Percentiles rank a stretch among this genome's conserved stretches.
Evolutionary conservation across 2,113 vertebrate genomes (phyloP).

Genomic region (Ursus arctos): DNA sequence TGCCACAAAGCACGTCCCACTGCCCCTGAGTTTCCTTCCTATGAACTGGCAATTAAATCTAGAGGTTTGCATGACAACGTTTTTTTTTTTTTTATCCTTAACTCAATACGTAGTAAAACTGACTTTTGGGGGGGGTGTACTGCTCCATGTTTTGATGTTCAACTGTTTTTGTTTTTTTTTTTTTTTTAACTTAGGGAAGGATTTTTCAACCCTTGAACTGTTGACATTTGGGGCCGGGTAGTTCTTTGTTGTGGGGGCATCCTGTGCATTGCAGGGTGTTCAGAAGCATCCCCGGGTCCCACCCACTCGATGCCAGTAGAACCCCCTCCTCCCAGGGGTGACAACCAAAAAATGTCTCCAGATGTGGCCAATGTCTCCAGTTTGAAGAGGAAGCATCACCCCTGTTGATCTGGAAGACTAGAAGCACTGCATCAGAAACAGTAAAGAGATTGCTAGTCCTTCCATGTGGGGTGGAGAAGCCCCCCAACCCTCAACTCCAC

Average conservation of each 20-base stretch:
- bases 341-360: background rate
- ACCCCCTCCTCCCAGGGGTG: rapidly evolving
- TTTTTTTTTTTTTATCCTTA: background rate
- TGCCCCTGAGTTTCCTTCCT: background rate
- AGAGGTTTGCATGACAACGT: background rate
- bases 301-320: background rate
- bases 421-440: background rate
- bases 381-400: too few relatives aligned
- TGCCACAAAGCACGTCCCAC: rapidly evolving
- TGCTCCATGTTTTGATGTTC: background rate
- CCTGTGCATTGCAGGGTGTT: rapidly evolving
- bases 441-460: background rate
- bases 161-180: too few relatives aligned
- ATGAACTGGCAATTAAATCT: background rate
- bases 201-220: background rate
- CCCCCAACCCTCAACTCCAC: too few relatives aligned
- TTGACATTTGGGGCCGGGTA: background rate
- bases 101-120: background rate
- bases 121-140: too few relatives aligned
- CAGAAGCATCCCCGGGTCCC: background rate
- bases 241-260: rapidly evolving
- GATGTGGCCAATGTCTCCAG: background rate
- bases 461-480: rapidly evolving
- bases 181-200: background rate
- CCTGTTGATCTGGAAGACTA: too few relatives aligned